phyloP scores from a whole-genome alignment of 1,140 invertebrate genomes.

The Ooceraea biroi region DNA sequence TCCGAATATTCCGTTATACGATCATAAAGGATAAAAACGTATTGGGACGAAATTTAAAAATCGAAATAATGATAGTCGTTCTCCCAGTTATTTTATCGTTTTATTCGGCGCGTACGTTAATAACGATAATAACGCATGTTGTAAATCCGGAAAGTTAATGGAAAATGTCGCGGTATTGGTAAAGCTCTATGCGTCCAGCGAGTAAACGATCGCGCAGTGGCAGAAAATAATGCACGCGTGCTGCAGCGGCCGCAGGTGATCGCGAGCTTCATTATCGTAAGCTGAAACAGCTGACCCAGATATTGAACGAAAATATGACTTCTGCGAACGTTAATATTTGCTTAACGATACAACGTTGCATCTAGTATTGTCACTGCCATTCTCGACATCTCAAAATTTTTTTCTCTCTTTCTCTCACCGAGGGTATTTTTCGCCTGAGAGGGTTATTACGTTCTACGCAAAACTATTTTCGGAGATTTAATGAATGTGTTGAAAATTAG shows the following conservation, averaged over 20 bases:
- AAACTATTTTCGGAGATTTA: slow-evolving; percentile 36
- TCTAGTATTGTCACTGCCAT: not conserved
- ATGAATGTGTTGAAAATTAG: slow-evolving; percentile 5
- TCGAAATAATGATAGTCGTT: slow-evolving; percentile 4
- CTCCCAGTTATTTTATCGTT: not conserved
- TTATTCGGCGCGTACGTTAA: not conserved
- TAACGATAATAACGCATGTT: not conserved
- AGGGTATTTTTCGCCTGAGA: not conserved
- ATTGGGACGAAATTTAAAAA: not conserved
- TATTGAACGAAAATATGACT: slow-evolving; percentile 33
- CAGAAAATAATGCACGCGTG: slow-evolving; percentile 22
- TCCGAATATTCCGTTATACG: not conserved
- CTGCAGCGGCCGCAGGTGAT: not conserved
- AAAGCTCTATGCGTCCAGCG: slow-evolving; percentile 15
- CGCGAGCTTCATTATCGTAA: slow-evolving; percentile 27
- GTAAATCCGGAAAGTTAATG: slow-evolving; percentile 4
- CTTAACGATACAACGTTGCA: slow-evolving; percentile 17
- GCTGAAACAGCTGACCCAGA: slow-evolving; percentile 4
- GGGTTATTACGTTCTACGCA: slow-evolving; percentile 10
- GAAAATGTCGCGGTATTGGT: not conserved
- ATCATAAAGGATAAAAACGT: not conserved
- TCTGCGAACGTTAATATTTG: slow-evolving; percentile 28
- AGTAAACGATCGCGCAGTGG: slow-evolving; percentile 26
- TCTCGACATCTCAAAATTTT: not conserved
- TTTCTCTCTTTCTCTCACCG: too few species aligned